Percentiles rank a stretch among this genome's conserved stretches.
Evolutionary conservation across 2,113 vertebrate genomes (phyloP).

Genomic region (Prionailurus bengalensis): DNA sequence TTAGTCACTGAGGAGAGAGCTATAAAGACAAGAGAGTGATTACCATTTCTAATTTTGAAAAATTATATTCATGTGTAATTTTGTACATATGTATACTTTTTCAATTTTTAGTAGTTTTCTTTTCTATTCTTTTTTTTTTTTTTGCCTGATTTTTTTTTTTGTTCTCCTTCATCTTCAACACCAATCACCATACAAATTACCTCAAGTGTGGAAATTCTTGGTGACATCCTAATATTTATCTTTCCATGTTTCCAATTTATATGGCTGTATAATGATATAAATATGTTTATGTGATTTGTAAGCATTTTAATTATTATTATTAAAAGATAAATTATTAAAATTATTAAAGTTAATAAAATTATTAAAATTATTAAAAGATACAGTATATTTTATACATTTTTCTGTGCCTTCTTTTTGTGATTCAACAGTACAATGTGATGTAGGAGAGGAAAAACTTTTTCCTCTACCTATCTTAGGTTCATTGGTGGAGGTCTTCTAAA

Average conservation of each 20-base stretch:
- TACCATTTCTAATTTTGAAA: not conserved
- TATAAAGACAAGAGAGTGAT: not conserved
- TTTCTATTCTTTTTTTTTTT: not conserved
- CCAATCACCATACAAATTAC: not conserved
- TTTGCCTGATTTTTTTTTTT: not conserved
- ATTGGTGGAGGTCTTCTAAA: not conserved
- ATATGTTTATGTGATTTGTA: not conserved
- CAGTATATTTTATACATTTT: not conserved
- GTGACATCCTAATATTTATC: not conserved
- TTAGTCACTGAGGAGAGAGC: not conserved
- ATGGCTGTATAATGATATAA: not conserved
- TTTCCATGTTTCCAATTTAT: not conserved
- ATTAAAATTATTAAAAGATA: not conserved
- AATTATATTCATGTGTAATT: not conserved
- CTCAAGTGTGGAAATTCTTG: not conserved
- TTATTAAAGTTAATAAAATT: no score
- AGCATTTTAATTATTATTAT: not conserved
- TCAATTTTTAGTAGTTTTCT: not conserved
- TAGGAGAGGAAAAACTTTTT: not conserved
- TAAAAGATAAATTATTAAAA: not conserved
- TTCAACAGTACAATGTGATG: not conserved
- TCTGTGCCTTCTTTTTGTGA: not conserved
- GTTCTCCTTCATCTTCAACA: not conserved
- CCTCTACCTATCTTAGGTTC: not conserved
- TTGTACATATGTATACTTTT: not conserved